These are phyloP conservation scores for Aegotheles bennettii DNA, from an alignment of 2,113 vertebrate species.

Conservation along the genomic window DNA sequence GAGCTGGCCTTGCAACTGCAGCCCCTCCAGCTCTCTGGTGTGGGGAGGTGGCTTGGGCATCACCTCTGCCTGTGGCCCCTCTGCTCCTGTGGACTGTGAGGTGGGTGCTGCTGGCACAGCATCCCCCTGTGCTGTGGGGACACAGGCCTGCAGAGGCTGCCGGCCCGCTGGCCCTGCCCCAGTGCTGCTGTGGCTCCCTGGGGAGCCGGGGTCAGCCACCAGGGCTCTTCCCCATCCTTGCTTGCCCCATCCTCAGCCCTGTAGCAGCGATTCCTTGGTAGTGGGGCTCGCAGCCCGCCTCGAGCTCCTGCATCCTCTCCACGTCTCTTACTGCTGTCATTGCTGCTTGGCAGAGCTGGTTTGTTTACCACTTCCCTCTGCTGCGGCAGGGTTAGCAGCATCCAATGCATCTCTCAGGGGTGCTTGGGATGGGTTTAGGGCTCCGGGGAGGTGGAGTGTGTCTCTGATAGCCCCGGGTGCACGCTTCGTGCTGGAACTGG, in stretches of 20 bases:
- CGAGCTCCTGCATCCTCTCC: not conserved
- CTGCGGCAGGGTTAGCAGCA: not conserved
- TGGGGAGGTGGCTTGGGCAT: not conserved
- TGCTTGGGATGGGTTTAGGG: not conserved
- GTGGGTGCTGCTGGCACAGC: not conserved
- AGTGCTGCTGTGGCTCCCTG: rapidly evolving
- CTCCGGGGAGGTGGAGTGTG: not conserved
- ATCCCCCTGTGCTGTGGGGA: rapidly evolving
- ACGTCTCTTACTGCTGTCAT: not conserved
- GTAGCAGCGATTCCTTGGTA: not conserved
- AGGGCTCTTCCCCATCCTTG: not conserved
- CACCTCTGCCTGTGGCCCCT: not conserved
- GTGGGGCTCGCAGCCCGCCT: rapidly evolving
- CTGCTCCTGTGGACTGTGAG: not conserved
- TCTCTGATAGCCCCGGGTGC: rapidly evolving
- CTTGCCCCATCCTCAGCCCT: rapidly evolving
- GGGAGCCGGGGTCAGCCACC: not conserved
- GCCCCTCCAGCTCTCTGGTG: not conserved
- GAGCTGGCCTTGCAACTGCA: not conserved
- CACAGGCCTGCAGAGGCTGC: not conserved
- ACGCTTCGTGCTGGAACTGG: rapidly evolving
- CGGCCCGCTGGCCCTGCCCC: not conserved
- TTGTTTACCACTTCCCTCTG: not conserved
- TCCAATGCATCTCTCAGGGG: rapidly evolving
- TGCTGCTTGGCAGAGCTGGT: not conserved